A percentile compares a stretch with the other conserved stretches of the same genome.
Conservation (phyloP, 2,113 vertebrate species). For the Hirundichthys speculiger region DNA sequence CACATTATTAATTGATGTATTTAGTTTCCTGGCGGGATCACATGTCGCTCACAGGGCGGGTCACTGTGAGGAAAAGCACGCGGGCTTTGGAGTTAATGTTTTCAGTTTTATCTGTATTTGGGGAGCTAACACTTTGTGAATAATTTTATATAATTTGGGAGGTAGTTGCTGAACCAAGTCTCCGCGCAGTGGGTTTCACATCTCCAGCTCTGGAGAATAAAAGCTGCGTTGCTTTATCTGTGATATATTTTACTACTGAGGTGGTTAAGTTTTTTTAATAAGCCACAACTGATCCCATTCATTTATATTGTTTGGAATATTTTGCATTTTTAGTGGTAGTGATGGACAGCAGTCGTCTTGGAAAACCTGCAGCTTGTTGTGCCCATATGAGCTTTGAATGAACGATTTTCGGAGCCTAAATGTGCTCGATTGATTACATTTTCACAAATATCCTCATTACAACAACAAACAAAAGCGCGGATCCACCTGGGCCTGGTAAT, state of each 20-base stretch:
- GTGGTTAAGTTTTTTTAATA: constrained; percentile 14
- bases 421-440: constrained; percentile 58
- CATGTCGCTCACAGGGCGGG: constrained; percentile 49
- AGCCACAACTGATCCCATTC: not conserved
- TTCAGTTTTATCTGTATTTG: constrained; percentile 21
- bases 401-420: constrained; percentile 33
- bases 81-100: constrained; percentile 10
- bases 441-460: constrained; percentile 32
- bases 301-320: constrained; percentile 43
- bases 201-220: no score
- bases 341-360: constrained; percentile 29
- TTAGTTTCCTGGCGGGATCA: constrained; percentile 64
- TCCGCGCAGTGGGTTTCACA: no score
- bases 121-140: not conserved
- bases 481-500: constrained; percentile 75
- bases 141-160: no score
- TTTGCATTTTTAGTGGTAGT: constrained; percentile 4
- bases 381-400: constrained; percentile 48
- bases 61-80: constrained; percentile 17
- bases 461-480: constrained; percentile 30
- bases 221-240: no score
- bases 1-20: constrained; percentile 74
- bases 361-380: constrained; percentile 1
- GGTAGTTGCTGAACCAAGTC: no score
- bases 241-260: not conserved